Evolutionary conservation across 2,797 vertebrate species (phyloP), one percentile per base, ranked within the genome.

Genomic region (Lutjanus argentimaculatus): DNA sequence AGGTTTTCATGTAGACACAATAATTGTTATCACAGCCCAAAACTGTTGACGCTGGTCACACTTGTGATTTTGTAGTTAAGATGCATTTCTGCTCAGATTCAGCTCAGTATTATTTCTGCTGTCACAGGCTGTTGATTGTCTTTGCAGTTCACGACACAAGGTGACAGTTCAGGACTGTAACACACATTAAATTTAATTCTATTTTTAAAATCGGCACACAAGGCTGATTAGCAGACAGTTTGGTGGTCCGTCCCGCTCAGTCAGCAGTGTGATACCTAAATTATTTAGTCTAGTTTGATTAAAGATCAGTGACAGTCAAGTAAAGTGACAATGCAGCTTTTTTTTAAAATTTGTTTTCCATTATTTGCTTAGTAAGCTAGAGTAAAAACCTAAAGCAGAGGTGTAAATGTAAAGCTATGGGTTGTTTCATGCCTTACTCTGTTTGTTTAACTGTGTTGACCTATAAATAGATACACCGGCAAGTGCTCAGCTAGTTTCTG

Each of bases 401-500:
- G 13, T 72, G n/a, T 57, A 55, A 65, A n/a, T 70, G 8, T 70
- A 57, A 64, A 84, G 46, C 52, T 75, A 6, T 55, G 53, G 58
- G 19, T 79, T 52, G 17, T 67, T 88, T 71, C 11, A 72, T 59
- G 84, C 77, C 82, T 85, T 91, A 80, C 51, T 74, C 14, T 82
- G 55, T 83, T 75, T 11, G 3, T 83, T 71, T n/a, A 40, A 52
- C 72, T 21, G n/a, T 46, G 59, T 17, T 4, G 45, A 66, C 21
- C 67, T 36, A 22, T 81, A 53, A 30, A 74, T 21, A 77, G 49
- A 75, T 55, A 77, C 51, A 71, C 79, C 52, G 2, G 64, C 2
- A 80, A 85, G 82, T 88, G 88, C 84, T 89, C 48, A 78, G 71
- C 52, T 72, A 76, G 63, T 87, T 0, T 9, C 56, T 67, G 61